A percentile compares a stretch with the other conserved stretches of the same genome.
These are phyloP conservation scores for Hemiscyllium ocellatum DNA, from an alignment of 2,113 vertebrate genomes.

Conservation along the genomic window DNA sequence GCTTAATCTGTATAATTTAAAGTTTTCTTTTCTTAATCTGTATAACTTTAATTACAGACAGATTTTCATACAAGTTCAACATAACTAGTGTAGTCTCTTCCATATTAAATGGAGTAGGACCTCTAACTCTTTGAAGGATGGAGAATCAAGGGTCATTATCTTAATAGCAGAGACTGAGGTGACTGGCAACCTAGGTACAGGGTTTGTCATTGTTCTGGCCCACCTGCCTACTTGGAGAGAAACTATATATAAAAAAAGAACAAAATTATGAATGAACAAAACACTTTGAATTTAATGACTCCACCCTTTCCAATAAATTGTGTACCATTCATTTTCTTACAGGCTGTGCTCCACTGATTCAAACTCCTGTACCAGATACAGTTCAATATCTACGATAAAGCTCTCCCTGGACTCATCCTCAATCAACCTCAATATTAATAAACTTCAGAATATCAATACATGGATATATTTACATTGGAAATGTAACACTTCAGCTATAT, in stretches of 20 bases:
- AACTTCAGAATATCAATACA: neutral
- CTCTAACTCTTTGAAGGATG: neutral
- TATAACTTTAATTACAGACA: neutral
- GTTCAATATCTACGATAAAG: neutral
- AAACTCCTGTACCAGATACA: neutral
- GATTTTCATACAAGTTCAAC: neutral
- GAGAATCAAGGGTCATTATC: neutral
- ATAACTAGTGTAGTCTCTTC: neutral
- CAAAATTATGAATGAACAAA: neutral
- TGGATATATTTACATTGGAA: neutral
- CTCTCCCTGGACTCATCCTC: neutral
- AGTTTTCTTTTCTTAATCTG: neutral
- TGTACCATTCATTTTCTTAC: neutral
- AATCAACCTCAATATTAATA: neutral
- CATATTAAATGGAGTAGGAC: neutral
- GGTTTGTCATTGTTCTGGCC: neutral
- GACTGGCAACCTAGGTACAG: neutral
- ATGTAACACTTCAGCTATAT: neutral
- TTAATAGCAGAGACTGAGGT: neutral
- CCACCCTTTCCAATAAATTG: neutral
- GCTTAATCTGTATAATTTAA: neutral
- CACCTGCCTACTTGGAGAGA: neutral
- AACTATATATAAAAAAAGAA: neutral
- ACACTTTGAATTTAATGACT: neutral
- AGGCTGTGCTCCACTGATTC: neutral